phyloP scores from a whole-genome alignment of 2,113 vertebrate species.

The Psammodynastes pulverulentus region DNA sequence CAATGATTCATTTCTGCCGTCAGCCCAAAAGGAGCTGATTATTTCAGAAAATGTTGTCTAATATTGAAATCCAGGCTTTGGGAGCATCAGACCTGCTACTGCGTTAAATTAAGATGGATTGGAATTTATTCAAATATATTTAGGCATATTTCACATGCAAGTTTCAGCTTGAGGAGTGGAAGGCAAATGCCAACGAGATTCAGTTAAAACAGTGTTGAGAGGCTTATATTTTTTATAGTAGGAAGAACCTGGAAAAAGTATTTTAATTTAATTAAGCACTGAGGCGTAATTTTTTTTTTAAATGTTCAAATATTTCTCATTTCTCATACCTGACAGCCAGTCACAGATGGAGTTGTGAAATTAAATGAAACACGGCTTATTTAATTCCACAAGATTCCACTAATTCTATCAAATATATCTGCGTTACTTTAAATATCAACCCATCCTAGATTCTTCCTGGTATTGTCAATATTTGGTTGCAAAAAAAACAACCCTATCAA shows the following conservation, averaged over 20 bases:
- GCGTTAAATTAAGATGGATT: background rate
- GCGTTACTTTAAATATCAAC: conserved; percentile 25
- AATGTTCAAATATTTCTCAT: conserved; percentile 77
- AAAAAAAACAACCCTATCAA: background rate
- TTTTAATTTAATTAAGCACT: conserved; percentile 75
- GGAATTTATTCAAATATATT: background rate
- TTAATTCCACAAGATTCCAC: conserved; percentile 54
- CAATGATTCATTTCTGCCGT: background rate
- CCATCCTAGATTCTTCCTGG: background rate
- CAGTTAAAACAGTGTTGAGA: conserved; percentile 60
- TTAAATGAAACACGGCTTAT: conserved; percentile 73
- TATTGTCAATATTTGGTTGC: conserved; percentile 14
- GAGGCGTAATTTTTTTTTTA: conserved; percentile 51
- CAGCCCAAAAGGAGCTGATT: background rate
- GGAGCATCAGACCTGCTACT: background rate
- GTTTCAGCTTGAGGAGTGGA: conserved; percentile 51
- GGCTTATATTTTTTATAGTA: conserved; percentile 62
- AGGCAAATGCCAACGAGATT: conserved; percentile 63
- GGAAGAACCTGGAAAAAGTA: conserved; percentile 60
- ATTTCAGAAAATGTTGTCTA: background rate
- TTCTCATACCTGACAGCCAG: conserved; percentile 77
- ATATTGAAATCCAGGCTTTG: background rate
- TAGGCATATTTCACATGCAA: conserved; percentile 47
- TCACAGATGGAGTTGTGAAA: conserved; percentile 68
- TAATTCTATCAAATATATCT: conserved; percentile 38